Conservation (phyloP, 1,140 invertebrate genomes). For the Zaprionus davidi region DNA sequence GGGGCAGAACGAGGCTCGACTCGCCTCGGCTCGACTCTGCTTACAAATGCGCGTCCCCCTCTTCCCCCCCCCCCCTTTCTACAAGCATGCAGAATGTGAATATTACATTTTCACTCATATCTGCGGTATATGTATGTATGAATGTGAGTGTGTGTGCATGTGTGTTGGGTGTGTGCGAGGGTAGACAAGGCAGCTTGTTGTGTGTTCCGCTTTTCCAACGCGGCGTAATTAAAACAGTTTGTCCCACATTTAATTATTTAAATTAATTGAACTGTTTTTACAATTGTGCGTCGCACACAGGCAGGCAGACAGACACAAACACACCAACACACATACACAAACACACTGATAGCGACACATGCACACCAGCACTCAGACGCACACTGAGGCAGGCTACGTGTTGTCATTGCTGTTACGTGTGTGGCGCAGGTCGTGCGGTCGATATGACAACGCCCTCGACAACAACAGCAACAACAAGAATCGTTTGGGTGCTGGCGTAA, state of each 20-base stretch:
- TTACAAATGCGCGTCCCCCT: conserved; percentile 35
- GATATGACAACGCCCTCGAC: conserved; percentile 76
- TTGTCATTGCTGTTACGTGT: conserved; percentile 51
- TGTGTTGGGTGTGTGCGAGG: not conserved
- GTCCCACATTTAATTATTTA: conserved; percentile 78
- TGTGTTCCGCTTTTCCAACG: conserved; percentile 31
- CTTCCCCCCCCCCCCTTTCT: too few relatives aligned
- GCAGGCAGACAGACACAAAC: not conserved
- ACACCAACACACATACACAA: conserved; percentile 1
- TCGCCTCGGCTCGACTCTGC: not conserved
- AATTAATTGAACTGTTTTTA: conserved; percentile 82
- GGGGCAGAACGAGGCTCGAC: conserved; percentile 38
- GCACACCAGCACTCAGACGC: conserved; percentile 1
- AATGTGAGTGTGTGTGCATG: conserved; percentile 1
- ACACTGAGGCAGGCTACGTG: not conserved
- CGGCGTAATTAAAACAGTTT: conserved; percentile 78
- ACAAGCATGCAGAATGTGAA: conserved; percentile 17
- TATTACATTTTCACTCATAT: conserved; percentile 38
- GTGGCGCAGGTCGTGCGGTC: conserved; percentile 70
- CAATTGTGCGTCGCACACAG: conserved; percentile 46
- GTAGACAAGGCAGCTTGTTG: conserved; percentile 17
- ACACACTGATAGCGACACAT: not conserved
- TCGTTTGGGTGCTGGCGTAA: conserved; percentile 50
- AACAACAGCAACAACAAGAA: conserved; percentile 27
- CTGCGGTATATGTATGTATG: conserved; percentile 4